phyloP scores from a whole-genome alignment of 2,113 vertebrate species.

The Sardina pilchardus region DNA sequence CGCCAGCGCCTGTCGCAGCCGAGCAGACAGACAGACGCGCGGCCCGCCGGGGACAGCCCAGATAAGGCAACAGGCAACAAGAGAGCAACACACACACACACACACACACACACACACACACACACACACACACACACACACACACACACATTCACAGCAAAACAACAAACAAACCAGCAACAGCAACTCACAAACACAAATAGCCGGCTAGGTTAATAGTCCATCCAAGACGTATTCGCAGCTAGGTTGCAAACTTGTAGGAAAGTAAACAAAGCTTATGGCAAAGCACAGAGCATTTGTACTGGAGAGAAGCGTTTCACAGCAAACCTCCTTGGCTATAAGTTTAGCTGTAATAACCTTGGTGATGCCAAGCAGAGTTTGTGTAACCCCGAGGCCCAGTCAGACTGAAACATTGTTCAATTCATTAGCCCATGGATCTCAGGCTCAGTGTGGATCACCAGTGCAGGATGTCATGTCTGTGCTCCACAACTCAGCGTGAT shows the following conservation, averaged over 20 bases:
- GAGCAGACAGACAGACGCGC: neutral
- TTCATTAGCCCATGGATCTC: neutral
- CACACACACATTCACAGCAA: too few relatives aligned
- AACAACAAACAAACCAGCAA: conserved; percentile 44
- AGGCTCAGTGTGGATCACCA: neutral
- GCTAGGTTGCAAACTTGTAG: neutral
- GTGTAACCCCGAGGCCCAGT: neutral
- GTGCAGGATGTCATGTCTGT: neutral
- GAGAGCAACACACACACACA: conserved; percentile 20
- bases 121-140: neutral
- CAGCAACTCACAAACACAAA: too few relatives aligned
- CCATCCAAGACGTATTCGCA: neutral
- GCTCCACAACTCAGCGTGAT: too few relatives aligned
- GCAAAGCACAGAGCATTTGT: neutral
- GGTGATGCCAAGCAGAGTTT: neutral
- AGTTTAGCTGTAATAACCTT: neutral
- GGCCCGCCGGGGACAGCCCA: conserved; percentile 45
- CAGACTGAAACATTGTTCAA: neutral
- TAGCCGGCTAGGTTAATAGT: too few relatives aligned
- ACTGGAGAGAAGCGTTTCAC: neutral
- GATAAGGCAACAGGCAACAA: conserved; percentile 40
- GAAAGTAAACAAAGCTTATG: neutral
- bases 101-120: conserved; percentile 49
- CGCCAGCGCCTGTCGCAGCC: neutral
- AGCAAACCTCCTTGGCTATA: neutral